Evolutionary conservation across 2,888 invertebrate genomes (phyloP), one percentile per base, ranked within the genome.

Genomic region (Pterostichus madidus): DNA sequence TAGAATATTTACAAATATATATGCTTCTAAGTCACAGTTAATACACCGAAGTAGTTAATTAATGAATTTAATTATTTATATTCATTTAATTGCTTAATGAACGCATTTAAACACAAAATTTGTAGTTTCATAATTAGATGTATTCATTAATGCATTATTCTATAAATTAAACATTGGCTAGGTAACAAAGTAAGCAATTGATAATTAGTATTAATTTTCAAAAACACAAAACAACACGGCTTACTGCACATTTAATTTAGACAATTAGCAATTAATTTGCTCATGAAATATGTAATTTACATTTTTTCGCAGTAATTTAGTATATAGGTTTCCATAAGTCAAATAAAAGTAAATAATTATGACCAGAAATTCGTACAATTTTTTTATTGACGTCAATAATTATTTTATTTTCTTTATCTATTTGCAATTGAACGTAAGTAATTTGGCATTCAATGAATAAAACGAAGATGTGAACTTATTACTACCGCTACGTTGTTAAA

Each of bases 231-330:
- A 32, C 64, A 71, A 71, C 68, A 71, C 64, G 64, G 64, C 39
- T 68, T 71, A 71, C 17, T 71, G 68, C 68, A 71, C 68, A 71
- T 32, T 32, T 59, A 11, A 59, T 59, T 59, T 59, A 59, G n/a
- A 24, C 24, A 24, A 13, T 64, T 31, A n/a, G 31, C 31, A 59
- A 59, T 5, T 49, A 10, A 49, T n/a, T 49, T n/a, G 13, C 10
- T 49, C 0, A 49, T 11, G 8, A 39, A 39, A 3, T 39, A 53
- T 5, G 49, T 56, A 56, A 13, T 56, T n/a, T 56, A 56, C 53
- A 17, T 56, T 56, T 56, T 56, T 24, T 39, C 3, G 8, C 39
- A 7, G 39, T 39, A 39, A 39, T 39, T 39, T 39, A 39, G 39
- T 39, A 8, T 39, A 39, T 6, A 24, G 24, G 24, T 24, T 0